Evolutionary conservation across 2,888 invertebrate species (phyloP).

Genomic region (Volucella bombylans): DNA sequence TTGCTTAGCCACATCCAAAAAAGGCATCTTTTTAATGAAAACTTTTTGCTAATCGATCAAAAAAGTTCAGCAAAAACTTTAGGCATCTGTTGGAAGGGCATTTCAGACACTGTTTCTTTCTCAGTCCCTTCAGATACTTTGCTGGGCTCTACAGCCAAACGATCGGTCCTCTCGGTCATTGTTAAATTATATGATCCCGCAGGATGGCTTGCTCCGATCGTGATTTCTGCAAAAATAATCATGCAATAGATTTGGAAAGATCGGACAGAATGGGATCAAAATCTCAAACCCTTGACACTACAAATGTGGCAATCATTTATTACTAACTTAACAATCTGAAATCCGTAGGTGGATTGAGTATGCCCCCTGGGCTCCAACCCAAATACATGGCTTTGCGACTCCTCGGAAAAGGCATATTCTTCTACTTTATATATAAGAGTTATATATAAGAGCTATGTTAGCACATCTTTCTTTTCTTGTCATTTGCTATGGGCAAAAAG

Average conservation of each 20-base stretch:
- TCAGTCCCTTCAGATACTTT: neutral
- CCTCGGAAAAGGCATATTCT: no score
- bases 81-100: conserved; percentile 14
- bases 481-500: no score
- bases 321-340: conserved; percentile 6
- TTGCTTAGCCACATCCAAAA: conserved; percentile 6
- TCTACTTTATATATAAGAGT: no score
- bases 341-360: conserved; percentile 53
- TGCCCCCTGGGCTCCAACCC: conserved; percentile 24
- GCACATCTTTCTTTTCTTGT: no score
- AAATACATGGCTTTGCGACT: neutral
- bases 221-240: conserved; percentile 8
- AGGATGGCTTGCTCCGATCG: conserved; percentile 31
- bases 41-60: neutral
- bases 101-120: conserved; percentile 1
- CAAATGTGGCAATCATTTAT: conserved; percentile 31
- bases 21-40: neutral
- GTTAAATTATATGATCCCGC: conserved; percentile 42
- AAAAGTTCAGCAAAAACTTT: conserved; percentile 2
- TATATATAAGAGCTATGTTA: no score
- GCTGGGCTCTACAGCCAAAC: conserved; percentile 13
- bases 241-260: conserved; percentile 38
- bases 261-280: conserved; percentile 41
- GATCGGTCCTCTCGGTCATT: conserved; percentile 48
- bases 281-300: neutral